A percentile compares a stretch with the other conserved stretches of the same genome.
Conservation (phyloP, 2,113 vertebrate species). For the Halcyon malimbica region DNA sequence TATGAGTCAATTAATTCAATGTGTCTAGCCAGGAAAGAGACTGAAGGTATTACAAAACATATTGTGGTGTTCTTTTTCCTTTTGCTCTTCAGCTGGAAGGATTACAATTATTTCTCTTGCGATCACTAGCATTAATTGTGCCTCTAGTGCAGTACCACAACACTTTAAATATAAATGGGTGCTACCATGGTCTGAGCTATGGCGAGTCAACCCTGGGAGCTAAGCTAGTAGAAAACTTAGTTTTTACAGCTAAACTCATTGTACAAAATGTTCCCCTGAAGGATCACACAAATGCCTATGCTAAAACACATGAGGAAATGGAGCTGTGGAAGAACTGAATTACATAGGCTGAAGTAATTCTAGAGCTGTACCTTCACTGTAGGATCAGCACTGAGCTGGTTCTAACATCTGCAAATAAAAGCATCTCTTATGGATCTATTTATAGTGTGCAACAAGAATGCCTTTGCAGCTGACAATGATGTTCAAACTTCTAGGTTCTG, state of each 20-base stretch:
- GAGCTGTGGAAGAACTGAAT: not conserved
- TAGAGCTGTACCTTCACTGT: not conserved
- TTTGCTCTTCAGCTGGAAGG: not conserved
- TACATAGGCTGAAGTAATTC: not conserved
- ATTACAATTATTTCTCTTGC: not conserved
- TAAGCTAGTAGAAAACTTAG: not conserved
- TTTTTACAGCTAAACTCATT: no score
- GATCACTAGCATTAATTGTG: not conserved
- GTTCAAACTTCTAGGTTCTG: not conserved
- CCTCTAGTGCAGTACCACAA: not conserved
- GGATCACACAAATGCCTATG: not conserved
- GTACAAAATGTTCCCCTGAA: not conserved
- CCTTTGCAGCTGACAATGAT: not conserved
- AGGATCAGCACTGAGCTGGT: not conserved
- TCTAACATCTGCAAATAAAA: not conserved
- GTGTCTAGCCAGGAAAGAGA: conserved; percentile 28
- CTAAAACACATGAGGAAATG: not conserved
- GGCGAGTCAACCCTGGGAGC: not conserved
- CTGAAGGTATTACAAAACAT: not conserved
- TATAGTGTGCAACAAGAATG: not conserved
- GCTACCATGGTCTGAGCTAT: not conserved
- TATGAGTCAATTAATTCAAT: not conserved
- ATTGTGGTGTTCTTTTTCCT: not conserved
- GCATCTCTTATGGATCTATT: not conserved
- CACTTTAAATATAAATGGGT: not conserved